Evolutionary conservation across 2,888 invertebrate genomes (phyloP), one percentile per base, ranked within the genome.

Genomic region (Patella pellucida): DNA sequence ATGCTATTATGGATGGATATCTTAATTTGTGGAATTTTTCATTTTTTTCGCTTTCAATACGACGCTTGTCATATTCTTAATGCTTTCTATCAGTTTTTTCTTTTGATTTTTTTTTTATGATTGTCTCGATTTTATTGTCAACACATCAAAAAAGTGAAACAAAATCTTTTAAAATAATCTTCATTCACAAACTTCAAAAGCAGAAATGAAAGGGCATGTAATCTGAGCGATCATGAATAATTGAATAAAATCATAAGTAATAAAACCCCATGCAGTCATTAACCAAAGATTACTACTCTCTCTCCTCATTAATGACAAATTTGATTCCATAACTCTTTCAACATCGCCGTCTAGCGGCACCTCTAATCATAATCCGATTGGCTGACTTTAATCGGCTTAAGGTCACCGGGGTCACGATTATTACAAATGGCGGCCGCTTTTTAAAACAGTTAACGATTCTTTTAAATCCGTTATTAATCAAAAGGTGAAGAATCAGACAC

Each of bases 311-410:
- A 62, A 62, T 19, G n/a, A 62, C 19, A 62, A 62, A 23, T 23
- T 62, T 62, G 19, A 62, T 62, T 62, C 23, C 23, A 62, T 62
- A 62, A 62, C 23, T 62, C 62, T 62, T 62, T 62, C 62, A 62
- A 62, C 62, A 62, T 62, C 62, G 23, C 62, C 62, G 62, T 23
- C 19, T 62, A 62, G 62, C 62, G 62, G 62, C 62, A 62, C 23
- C 19, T 62, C 23, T 62, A 23, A 62, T 62, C 62, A 19, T 62
- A 62, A 62, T 62, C 62, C 62, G 62, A 62, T 62, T 62, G 62
- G 23, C 14, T 62, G 62, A 62, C 23, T 62, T 62, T 62, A 62
- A 19, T 62, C 62, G 62, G 62, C 19, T 62, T 62, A 62, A 62
- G 62, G 62, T 62, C 62, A 62, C 62, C 14, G 19, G 62, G 62